Base-by-base conservation (phyloP, 2,797 vertebrate species). In the Kryptopterus vitreolus region DNA sequence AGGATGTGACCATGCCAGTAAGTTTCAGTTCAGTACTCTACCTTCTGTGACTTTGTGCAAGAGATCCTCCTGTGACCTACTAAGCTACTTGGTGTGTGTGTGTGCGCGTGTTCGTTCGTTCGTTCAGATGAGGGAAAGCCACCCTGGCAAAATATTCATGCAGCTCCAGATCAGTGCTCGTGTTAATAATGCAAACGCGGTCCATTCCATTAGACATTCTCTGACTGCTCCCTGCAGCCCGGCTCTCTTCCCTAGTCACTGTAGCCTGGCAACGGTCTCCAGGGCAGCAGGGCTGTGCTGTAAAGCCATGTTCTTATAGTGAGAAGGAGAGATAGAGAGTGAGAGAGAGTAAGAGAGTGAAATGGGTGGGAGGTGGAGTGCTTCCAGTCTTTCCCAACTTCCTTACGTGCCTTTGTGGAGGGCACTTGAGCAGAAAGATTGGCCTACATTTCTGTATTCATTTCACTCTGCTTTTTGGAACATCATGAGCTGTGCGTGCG, bases 1-100 rank as follows among this genome's bases (percentile, higher is more conserved):
- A 98, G n/a, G 95, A 98, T 15, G 96, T 98, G 48, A 92, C 90
- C 68, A 96, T 98, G 78, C 98, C 97, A 72, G 98, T 99, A 93
- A 96, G 96, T 92, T 77, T 57, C 9, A 22, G 1, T 57, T 22
- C 16, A 12, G 24, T 15, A 26, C 26, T 69, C 31, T n/a, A 13
- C 33, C 52, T 48, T 55, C 38, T 31, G 4, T 55, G 24, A 76
- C 71, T 70, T 57, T 53, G 24, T 20, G 7, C 1, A n/a, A 61
- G 24, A 70, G 52, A 50, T 73, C 77, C 73, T 77, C 35, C 55
- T 50, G 57, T 81, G 78, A 84, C 85, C 75, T 69, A 71, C 80
- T 77, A 77, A 77, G 75, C 58, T 72, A 24, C 61, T 33, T 62
- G 26, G 59, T 33, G 15, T 18, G 26, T 63, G 59, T 33, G 29